A percentile compares a stretch with the other conserved stretches of the same genome.
Conservation (phyloP, 1,140 invertebrate species). For the Drosophila murphyi region DNA sequence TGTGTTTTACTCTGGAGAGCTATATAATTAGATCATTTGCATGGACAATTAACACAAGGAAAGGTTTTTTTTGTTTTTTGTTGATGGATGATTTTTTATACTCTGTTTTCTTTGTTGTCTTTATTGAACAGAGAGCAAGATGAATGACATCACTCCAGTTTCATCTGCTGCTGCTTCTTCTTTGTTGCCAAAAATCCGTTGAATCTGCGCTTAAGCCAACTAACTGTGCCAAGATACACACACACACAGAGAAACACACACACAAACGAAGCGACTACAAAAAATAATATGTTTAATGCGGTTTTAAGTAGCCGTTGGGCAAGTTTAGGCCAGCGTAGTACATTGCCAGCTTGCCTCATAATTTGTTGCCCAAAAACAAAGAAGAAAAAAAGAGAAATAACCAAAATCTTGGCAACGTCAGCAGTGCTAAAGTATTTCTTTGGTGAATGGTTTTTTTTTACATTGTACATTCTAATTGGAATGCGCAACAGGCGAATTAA, state of each 20-base stretch:
- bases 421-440: constrained; percentile 26
- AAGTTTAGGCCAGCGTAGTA: constrained; percentile 34
- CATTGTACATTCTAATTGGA: constrained; percentile 9
- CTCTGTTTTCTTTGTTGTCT: constrained; percentile 21
- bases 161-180: constrained; percentile 49
- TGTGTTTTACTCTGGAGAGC: not conserved
- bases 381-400: constrained; percentile 7
- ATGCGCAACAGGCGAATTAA: constrained; percentile 48
- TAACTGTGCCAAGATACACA: constrained; percentile 64
- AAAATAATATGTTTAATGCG: constrained; percentile 58
- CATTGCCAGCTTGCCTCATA: constrained; percentile 37
- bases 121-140: constrained; percentile 57
- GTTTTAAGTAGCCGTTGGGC: constrained; percentile 59
- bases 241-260: constrained; percentile 11
- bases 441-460: not conserved
- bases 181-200: constrained; percentile 33
- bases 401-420: constrained; percentile 36
- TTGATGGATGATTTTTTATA: constrained; percentile 1
- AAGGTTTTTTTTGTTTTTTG: not conserved
- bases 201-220: constrained; percentile 35
- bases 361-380: constrained; percentile 31
- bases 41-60: constrained; percentile 59
- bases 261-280: constrained; percentile 3
- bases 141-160: constrained; percentile 74
- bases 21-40: constrained; percentile 51